Conservation (phyloP, 2,797 vertebrate genomes). For the Sebastiscus albofasciatus region DNA sequence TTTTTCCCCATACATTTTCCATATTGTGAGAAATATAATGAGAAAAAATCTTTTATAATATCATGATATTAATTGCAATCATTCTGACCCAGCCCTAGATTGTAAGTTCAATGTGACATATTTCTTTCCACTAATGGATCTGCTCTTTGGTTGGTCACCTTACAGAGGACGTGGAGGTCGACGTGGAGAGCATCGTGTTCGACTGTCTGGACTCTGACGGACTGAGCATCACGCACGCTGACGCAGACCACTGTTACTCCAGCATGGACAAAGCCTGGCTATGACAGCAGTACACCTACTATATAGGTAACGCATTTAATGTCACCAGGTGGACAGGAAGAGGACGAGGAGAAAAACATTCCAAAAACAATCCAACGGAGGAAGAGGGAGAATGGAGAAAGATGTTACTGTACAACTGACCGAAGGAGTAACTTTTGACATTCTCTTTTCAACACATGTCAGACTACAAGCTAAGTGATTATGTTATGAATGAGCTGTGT, state of each 20-base stretch:
- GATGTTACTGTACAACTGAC: slow-evolving; percentile 60
- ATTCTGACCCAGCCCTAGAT: background rate
- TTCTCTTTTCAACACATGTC: slow-evolving; percentile 39
- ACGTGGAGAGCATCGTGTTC: slow-evolving; percentile 89
- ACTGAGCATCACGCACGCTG: slow-evolving; percentile 76
- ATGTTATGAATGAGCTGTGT: slow-evolving; percentile 48
- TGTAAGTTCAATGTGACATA: background rate
- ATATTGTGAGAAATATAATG: background rate
- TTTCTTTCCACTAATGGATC: slow-evolving; percentile 12
- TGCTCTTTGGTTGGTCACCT: slow-evolving; percentile 11
- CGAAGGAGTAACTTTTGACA: slow-evolving; percentile 22
- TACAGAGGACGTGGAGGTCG: slow-evolving; percentile 92
- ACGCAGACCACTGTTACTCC: slow-evolving; percentile 93
- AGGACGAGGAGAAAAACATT: slow-evolving; percentile 66
- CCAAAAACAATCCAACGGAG: slow-evolving; percentile 61
- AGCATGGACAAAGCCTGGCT: slow-evolving; percentile 81
- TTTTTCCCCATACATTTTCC: background rate
- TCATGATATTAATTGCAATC: background rate
- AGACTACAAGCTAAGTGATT: slow-evolving; percentile 54
- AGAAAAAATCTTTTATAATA: background rate
- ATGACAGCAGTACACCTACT: slow-evolving; percentile 74
- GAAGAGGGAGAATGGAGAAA: slow-evolving; percentile 20
- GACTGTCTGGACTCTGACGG: slow-evolving; percentile 83
- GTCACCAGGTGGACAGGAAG: slow-evolving; percentile 10
- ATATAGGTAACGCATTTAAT: background rate